These are phyloP conservation scores for Thalassoma bifasciatum DNA, from an alignment of 2,113 vertebrate species.

Conservation along the genomic window DNA sequence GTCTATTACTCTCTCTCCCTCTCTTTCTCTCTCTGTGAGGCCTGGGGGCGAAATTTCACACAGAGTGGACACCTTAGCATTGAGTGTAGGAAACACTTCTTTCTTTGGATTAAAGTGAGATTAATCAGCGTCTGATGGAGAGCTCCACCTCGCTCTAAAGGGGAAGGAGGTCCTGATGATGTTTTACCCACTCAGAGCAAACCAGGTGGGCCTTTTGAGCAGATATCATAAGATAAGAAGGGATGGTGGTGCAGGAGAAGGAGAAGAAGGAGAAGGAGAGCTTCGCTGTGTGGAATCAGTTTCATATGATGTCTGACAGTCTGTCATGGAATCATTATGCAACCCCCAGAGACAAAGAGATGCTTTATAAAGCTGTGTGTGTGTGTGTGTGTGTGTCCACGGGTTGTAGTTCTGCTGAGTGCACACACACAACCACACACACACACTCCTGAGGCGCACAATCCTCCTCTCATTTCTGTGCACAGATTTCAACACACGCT, in stretches of 20 bases:
- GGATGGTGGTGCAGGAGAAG: constrained; percentile 9
- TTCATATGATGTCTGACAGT: constrained; percentile 70
- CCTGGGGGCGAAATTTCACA: not conserved
- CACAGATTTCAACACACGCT: constrained; percentile 37
- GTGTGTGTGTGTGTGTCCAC: constrained; percentile 27
- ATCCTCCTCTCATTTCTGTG: constrained; percentile 43
- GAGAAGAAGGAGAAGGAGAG: constrained; percentile 27
- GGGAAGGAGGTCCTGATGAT: not conserved
- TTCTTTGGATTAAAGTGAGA: not conserved
- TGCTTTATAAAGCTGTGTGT: constrained; percentile 49
- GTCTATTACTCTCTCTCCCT: not conserved
- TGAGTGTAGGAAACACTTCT: too few species aligned
- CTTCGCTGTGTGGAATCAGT: constrained; percentile 66
- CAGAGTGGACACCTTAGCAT: not conserved
- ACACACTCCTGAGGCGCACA: constrained; percentile 41
- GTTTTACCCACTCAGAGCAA: not conserved
- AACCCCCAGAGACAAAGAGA: constrained; percentile 72
- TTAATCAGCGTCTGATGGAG: not conserved
- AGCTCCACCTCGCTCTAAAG: not conserved
- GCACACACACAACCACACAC: too few species aligned
- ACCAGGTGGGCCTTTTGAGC: constrained; percentile 1
- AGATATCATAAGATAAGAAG: constrained; percentile 13
- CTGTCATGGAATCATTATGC: constrained; percentile 70
- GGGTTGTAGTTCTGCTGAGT: constrained; percentile 22
- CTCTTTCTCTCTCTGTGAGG: not conserved